A percentile compares a stretch with the other conserved stretches of the same genome.
Conservation (phyloP, 2,888 invertebrate species). For the Nesidiocoris tenuis region DNA sequence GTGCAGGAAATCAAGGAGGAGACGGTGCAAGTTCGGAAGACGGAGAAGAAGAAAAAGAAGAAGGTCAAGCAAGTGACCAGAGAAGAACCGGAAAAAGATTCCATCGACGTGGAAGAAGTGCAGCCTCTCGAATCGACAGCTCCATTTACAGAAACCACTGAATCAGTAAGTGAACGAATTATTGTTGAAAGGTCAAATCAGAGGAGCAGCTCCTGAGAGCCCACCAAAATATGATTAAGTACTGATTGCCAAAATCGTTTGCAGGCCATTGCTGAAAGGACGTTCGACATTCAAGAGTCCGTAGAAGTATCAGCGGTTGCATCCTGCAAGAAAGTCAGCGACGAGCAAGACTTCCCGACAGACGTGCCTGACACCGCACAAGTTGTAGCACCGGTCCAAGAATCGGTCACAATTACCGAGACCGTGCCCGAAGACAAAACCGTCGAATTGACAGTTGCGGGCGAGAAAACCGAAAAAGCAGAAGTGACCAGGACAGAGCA, state of each 20-base stretch:
- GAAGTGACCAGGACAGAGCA: conserved; percentile 56
- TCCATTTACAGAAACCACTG: conserved; percentile 57
- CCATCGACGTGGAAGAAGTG: conserved; percentile 59
- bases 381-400: conserved; percentile 61
- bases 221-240: neutral
- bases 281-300: conserved; percentile 51
- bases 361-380: conserved; percentile 55
- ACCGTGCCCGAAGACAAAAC: conserved; percentile 53
- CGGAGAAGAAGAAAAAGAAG: conserved; percentile 52
- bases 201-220: no score
- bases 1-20: conserved; percentile 59
- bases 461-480: conserved; percentile 23
- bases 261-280: conserved; percentile 56
- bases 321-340: conserved; percentile 51
- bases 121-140: conserved; percentile 62
- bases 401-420: conserved; percentile 63
- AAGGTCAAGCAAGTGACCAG: conserved; percentile 50
- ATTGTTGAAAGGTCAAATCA: neutral
- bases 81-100: conserved; percentile 53
- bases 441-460: conserved; percentile 38
- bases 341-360: conserved; percentile 49
- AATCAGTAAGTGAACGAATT: conserved; percentile 46
- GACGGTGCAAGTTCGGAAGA: conserved; percentile 52
- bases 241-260: neutral
- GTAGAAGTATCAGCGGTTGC: conserved; percentile 52